A percentile compares a stretch with the other conserved stretches of the same genome.
Evolutionary conservation across 1,140 invertebrate genomes (phyloP).

Genomic region (Lamellibrachia luymesi): DNA sequence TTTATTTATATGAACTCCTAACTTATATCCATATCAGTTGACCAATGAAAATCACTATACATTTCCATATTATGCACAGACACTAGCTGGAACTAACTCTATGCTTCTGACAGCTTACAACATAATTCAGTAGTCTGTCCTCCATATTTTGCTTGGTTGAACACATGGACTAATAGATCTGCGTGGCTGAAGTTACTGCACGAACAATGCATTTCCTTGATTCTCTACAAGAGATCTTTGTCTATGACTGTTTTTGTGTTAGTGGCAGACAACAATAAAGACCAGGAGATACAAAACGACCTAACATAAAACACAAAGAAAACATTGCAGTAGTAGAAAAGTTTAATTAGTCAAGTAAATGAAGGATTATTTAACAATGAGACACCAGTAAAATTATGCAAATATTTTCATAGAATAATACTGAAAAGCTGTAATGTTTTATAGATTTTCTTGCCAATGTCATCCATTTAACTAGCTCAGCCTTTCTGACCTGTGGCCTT

Average conservation of each 20-base stretch:
- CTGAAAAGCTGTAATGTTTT: not conserved
- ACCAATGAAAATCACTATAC: too few relatives aligned
- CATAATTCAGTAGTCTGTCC: not conserved
- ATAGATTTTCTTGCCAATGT: too few relatives aligned
- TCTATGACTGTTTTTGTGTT: not conserved
- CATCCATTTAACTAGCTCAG: not conserved
- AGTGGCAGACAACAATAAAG: not conserved
- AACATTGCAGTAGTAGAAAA: not conserved
- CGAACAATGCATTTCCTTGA: not conserved
- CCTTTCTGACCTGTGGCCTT: not conserved
- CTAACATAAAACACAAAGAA: not conserved
- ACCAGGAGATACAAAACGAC: not conserved
- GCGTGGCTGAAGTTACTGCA: too few relatives aligned
- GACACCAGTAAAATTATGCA: not conserved
- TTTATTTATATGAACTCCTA: too few relatives aligned
- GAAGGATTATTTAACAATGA: not conserved
- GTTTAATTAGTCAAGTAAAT: not conserved
- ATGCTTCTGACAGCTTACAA: not conserved
- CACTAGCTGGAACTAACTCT: not conserved
- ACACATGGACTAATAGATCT: too few relatives aligned
- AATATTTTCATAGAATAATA: not conserved
- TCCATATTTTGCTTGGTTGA: too few relatives aligned
- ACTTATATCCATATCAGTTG: too few relatives aligned
- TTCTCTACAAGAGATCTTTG: not conserved
- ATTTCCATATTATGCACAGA: too few relatives aligned